A percentile compares a stretch with the other conserved stretches of the same genome.
phyloP scores from a whole-genome alignment of 2,888 invertebrate species.

The Athripsodes cinereus region DNA sequence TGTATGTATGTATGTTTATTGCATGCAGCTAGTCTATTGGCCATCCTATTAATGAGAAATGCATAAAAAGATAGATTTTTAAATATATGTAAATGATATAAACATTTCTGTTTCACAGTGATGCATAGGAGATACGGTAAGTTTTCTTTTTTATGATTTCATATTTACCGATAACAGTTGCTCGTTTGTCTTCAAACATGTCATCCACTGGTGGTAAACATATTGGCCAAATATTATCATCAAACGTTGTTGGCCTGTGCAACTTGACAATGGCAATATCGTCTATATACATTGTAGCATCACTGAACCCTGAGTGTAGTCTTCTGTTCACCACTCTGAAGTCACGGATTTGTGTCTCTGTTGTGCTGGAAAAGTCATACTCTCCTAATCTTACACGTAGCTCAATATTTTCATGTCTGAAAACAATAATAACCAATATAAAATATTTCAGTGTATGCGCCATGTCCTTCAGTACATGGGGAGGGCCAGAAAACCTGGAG shows the following conservation, averaged over 20 bases:
- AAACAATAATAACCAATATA: too few species aligned
- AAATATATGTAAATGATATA: too few species aligned
- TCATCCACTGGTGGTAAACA: slow-evolving; percentile 68
- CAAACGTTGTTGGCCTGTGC: slow-evolving; percentile 60
- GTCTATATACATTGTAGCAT: slow-evolving; percentile 57
- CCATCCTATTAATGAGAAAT: too few species aligned
- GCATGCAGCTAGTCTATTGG: too few species aligned
- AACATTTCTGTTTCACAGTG: too few species aligned
- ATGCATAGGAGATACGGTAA: too few species aligned
- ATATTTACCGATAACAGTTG: slow-evolving; percentile 57
- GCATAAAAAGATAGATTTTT: too few species aligned
- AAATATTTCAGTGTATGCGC: too few species aligned
- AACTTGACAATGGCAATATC: slow-evolving; percentile 73
- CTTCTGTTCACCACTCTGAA: slow-evolving; percentile 61
- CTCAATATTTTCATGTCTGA: slow-evolving; percentile 38
- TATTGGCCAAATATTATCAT: slow-evolving; percentile 77
- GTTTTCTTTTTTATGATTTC: background rate
- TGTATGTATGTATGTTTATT: too few species aligned
- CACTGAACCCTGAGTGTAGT: slow-evolving; percentile 62
- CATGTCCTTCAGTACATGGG: too few species aligned
- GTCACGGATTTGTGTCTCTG: slow-evolving; percentile 66
- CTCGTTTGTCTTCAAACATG: slow-evolving; percentile 55
- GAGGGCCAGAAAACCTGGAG: too few species aligned
- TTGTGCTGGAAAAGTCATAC: slow-evolving; percentile 62
- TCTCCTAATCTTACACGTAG: slow-evolving; percentile 72